phyloP scores from a whole-genome alignment of 2,888 invertebrate genomes.

The Rhyacophila evoluta region DNA sequence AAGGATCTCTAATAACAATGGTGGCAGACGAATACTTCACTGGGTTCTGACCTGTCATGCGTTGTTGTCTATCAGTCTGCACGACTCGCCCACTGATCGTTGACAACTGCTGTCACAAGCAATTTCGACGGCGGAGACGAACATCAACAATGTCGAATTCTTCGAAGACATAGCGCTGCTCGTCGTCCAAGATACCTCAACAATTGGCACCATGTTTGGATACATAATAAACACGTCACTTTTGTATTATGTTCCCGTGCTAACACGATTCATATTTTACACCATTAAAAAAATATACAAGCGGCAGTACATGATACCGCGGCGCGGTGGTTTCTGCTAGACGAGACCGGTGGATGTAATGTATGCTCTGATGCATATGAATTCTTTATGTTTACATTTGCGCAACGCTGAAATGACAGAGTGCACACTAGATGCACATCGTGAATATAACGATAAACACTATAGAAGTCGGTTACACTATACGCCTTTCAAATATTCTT shows the following conservation, averaged over 20 bases:
- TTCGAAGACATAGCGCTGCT: slow-evolving; percentile 15
- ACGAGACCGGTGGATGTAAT: not conserved
- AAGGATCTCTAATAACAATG: not conserved
- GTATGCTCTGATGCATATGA: slow-evolving; percentile 26
- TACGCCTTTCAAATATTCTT: not conserved
- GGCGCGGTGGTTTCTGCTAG: slow-evolving; percentile 13
- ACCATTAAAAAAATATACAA: not conserved
- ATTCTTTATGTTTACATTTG: slow-evolving; percentile 47
- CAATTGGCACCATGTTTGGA: not conserved
- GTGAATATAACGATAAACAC: not conserved
- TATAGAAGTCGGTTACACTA: not conserved
- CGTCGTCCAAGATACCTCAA: not conserved
- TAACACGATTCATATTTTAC: slow-evolving; percentile 18
- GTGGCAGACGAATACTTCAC: not conserved
- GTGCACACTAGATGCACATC: slow-evolving; percentile 7
- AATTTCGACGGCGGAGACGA: not conserved
- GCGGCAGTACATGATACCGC: not conserved
- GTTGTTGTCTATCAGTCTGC: slow-evolving; percentile 6
- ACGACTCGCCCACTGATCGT: not conserved
- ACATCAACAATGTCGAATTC: slow-evolving; percentile 23
- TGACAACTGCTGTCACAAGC: slow-evolving; percentile 8
- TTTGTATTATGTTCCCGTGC: not conserved
- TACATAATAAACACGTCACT: not conserved
- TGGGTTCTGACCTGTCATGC: slow-evolving; percentile 10
- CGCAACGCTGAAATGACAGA: slow-evolving; percentile 32